Percentiles rank a stretch among this genome's conserved stretches.
Conservation (phyloP, 2,113 vertebrate species). For the Dissostichus mawsoni region DNA sequence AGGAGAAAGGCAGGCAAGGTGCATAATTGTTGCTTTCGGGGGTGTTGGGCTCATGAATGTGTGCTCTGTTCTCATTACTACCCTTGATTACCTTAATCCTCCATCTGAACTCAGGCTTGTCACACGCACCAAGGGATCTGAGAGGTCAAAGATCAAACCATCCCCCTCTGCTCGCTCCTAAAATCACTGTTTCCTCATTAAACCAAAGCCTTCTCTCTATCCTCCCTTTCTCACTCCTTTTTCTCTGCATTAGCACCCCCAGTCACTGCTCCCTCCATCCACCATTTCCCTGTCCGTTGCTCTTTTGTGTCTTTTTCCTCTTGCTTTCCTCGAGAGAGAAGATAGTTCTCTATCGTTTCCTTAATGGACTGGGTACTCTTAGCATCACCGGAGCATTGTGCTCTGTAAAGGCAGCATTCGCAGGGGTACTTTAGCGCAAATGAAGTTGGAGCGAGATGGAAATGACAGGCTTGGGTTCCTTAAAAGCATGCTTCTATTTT, state of each 20-base stretch:
- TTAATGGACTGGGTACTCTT: slow-evolving; percentile 73
- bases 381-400: slow-evolving; percentile 52
- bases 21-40: slow-evolving; percentile 55
- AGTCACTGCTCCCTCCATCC: not conserved
- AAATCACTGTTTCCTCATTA: slow-evolving; percentile 73
- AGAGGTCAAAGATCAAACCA: slow-evolving; percentile 73
- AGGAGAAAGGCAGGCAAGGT: slow-evolving; percentile 1
- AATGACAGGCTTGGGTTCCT: slow-evolving; percentile 76
- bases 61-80: slow-evolving; percentile 73
- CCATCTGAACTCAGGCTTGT: slow-evolving; percentile 67
- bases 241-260: not conserved
- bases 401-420: slow-evolving; percentile 70
- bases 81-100: slow-evolving; percentile 78
- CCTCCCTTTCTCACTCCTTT: slow-evolving; percentile 4
- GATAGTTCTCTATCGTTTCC: slow-evolving; percentile 29
- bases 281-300: slow-evolving; percentile 3
- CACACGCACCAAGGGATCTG: slow-evolving; percentile 69
- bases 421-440: slow-evolving; percentile 72
- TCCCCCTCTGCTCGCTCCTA: slow-evolving; percentile 45
- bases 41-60: slow-evolving; percentile 62
- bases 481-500: slow-evolving; percentile 72
- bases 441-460: slow-evolving; percentile 78
- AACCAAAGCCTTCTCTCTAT: slow-evolving; percentile 33
- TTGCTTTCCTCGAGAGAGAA: slow-evolving; percentile 10
- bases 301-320: slow-evolving; percentile 37